A percentile compares a stretch with the other conserved stretches of the same genome.
phyloP scores from a whole-genome alignment of 2,113 vertebrate genomes.

The Monopterus albus region DNA sequence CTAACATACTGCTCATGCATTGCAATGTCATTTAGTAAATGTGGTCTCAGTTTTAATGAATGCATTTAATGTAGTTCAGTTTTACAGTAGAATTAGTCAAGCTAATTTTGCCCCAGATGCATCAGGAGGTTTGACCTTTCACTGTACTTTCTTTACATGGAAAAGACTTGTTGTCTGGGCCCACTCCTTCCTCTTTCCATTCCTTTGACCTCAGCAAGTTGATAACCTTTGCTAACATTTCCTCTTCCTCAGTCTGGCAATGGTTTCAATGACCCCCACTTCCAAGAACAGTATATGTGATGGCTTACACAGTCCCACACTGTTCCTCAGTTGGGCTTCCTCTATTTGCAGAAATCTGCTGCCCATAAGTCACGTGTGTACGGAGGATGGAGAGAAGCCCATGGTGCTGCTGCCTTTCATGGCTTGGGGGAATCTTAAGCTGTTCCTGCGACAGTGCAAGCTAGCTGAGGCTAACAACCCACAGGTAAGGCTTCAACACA shows the following conservation, averaged over 20 bases:
- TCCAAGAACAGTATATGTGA: not conserved
- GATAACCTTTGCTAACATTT: not conserved
- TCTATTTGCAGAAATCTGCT: conserved; percentile 89
- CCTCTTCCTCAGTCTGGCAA: conserved; percentile 17
- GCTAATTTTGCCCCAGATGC: not conserved
- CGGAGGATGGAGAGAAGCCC: conserved; percentile 96
- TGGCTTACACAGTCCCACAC: not conserved
- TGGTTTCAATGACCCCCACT: conserved; percentile 9
- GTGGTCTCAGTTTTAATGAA: too few species aligned
- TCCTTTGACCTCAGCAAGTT: not conserved
- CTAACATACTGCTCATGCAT: too few species aligned
- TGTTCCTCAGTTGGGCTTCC: not conserved
- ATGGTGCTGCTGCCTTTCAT: conserved; percentile 97
- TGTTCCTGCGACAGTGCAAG: conserved; percentile 98
- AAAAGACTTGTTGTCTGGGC: not conserved
- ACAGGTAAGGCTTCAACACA: conserved; percentile 84
- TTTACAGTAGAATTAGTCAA: not conserved
- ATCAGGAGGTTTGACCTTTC: not conserved
- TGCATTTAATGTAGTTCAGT: not conserved
- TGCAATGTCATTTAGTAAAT: not conserved
- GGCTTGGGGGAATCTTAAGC: conserved; percentile 99
- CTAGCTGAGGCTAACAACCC: conserved; percentile 98
- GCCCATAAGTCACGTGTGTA: conserved; percentile 95
- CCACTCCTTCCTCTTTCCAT: conserved; percentile 31
- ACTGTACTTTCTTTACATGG: not conserved